Base-by-base conservation (phyloP, 2,888 invertebrate genomes). In the Tiliacea aurago region DNA sequence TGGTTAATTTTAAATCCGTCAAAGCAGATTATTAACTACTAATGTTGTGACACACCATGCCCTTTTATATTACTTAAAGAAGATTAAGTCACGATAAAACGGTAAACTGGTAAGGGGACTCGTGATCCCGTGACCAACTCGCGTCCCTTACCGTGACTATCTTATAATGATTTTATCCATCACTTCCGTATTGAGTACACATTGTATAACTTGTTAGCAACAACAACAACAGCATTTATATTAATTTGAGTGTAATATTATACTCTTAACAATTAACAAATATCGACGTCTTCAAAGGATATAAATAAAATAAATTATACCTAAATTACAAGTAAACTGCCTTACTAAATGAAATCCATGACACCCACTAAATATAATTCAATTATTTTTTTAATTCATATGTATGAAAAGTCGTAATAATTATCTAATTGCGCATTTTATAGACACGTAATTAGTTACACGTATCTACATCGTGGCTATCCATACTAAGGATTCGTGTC, bases 181-280 rank as follows among this genome's bases (percentile, higher is more conserved):
- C 91, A 86, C 87, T 91, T 92, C 88, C 91, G 89, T 92, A 91
- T 86, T 88, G 93, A 93, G 89, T 94, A 94, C 91, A 95, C 91
- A 94, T 92, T 94, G 92, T 95, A 94, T 94, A 96, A 95, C 93
- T 95, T 91, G 94, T 90, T 93, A 96, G 96, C 95, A 96, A 95
- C 95, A 96, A 96, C 96, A 96, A 95, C 95, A 96, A 96, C 96
- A 95, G 96, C 96, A 81, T 95, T 95, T 94, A 94, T 95, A 93
- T 94, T 93, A 93, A 91, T 93, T 92, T 92, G 90, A 91, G 89
- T 91, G 90, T 93, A 91, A 94, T 92, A 92, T 91, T 88, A 90
- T 90, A 90, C 85, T 86, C 88, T 92, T 92, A 93, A 90, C 91
- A 91, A 88, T 89, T 91, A 92, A 87, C 92, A 91, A 92, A 94